Evolutionary conservation across 2,888 invertebrate genomes (phyloP).

Genomic region (Chrysolina americana): DNA sequence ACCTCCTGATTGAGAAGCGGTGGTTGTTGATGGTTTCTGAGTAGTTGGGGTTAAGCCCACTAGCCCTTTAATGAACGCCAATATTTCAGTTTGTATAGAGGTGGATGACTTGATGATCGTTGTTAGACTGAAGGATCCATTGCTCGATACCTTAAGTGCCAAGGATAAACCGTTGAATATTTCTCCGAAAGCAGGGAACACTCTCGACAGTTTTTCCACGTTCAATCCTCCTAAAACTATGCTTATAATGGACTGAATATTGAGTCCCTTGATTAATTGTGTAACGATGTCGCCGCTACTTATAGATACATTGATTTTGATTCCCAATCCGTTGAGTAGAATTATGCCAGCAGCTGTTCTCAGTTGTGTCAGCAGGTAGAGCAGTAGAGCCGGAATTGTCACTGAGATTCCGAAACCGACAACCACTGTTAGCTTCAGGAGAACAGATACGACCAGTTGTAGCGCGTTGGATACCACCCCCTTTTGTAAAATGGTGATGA

Average conservation of each 20-base stretch:
- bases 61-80: slow-evolving; percentile 29
- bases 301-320: slow-evolving; percentile 26
- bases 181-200: slow-evolving; percentile 40
- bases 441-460: slow-evolving; percentile 37
- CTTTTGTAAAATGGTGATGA: slow-evolving; percentile 35
- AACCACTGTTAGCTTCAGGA: slow-evolving; percentile 32
- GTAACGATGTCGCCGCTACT: slow-evolving; percentile 21
- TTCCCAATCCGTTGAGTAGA: slow-evolving; percentile 38
- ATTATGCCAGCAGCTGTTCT: slow-evolving; percentile 36
- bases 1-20: neutral
- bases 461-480: slow-evolving; percentile 20
- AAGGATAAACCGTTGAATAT: slow-evolving; percentile 34
- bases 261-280: slow-evolving; percentile 32
- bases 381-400: slow-evolving; percentile 41
- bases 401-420: slow-evolving; percentile 32
- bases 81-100: slow-evolving; percentile 13
- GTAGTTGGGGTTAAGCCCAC: slow-evolving; percentile 27
- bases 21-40: slow-evolving; percentile 8
- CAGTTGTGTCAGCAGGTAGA: slow-evolving; percentile 38
- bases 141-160: slow-evolving; percentile 30
- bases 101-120: slow-evolving; percentile 22
- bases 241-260: slow-evolving; percentile 24
- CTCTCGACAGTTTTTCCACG: slow-evolving; percentile 28
- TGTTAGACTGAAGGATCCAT: slow-evolving; percentile 31
- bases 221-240: slow-evolving; percentile 33